These are phyloP conservation scores for Clunio marinus DNA, from an alignment of 2,888 invertebrate species.

Conservation along the genomic window DNA sequence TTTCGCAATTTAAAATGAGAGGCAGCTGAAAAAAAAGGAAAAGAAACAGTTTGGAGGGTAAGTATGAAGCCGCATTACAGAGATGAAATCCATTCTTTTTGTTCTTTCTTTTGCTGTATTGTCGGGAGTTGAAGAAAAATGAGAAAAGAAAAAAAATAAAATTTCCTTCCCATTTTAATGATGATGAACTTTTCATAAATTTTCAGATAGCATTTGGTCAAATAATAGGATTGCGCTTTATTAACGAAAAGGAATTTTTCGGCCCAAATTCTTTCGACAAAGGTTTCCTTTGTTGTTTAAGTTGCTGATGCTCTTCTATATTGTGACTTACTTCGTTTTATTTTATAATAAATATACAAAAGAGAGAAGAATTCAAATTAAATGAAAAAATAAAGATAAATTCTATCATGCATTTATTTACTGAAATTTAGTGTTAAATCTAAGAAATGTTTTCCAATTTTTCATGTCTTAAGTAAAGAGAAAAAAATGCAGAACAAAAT, in stretches of 20 bases:
- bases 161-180: background rate
- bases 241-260: constrained; percentile 1
- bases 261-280: background rate
- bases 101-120: background rate
- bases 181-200: constrained; percentile 9
- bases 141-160: background rate
- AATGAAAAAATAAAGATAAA: background rate
- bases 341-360: too few relatives aligned
- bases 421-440: too few relatives aligned
- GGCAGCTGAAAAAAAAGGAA: background rate
- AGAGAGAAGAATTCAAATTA: background rate
- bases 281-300: background rate
- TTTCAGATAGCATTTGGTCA: constrained; percentile 7
- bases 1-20: constrained; percentile 18
- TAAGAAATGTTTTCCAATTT: constrained; percentile 13
- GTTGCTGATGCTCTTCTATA: too few relatives aligned
- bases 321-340: too few relatives aligned
- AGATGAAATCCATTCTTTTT: background rate
- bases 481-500: too few relatives aligned
- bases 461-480: constrained; percentile 2
- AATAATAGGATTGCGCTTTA: constrained; percentile 9
- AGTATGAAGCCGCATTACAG: background rate
- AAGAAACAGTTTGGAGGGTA: constrained; percentile 11
- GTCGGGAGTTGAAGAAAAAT: background rate
- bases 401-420: background rate